Base-by-base conservation (phyloP, 2,113 vertebrate species). In the Aspiorhynchus laticeps region DNA sequence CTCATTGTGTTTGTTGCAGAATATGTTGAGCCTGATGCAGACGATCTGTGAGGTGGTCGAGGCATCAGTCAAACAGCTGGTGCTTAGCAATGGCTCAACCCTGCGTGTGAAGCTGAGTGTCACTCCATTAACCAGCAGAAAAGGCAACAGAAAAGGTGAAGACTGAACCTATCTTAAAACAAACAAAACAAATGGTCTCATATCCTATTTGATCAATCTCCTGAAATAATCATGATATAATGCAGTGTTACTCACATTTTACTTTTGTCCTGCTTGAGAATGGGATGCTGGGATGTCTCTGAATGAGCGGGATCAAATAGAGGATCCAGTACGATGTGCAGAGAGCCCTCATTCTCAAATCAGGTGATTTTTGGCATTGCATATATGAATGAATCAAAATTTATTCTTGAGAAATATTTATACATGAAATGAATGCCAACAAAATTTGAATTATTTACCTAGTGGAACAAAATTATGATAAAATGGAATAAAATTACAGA, bases 11-110 rank as follows among this genome's bases (percentile, higher is more conserved):
- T 80, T 88, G 11, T 87, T 78, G 56, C 90, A 98, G 97, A 97
- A 97, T 90, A 98, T 98, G 90, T 97, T 96, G 87, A 97, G 96
- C 90, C 91, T 98, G 88, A 95, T 98, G 90, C 96, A 97, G 46
- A 97, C 96, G 87, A 96, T 98, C 92, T 97, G 95, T 80, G 96
- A 98, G 87, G 96, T 96, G 90, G 94, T 98, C 0, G 96, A 97
- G 87, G 94, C 96, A 17, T 97, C 97, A 0, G 95, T 97, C 85
- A 98, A 96, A 93, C 96, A 95, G 92, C 88, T 89, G 26, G 96
- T 95, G 19, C 93, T 94, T 0, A 93, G 92, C 2, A 95, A 95
- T 31, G 96, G 94, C 92, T 95, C 96, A 94, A 96, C 96, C 0
- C 93, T 98, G 90, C 93, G 94, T 31, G 95, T 98, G 88, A 98